Evolutionary conservation across 2,113 vertebrate species (phyloP).

Genomic region (Sinosuthora webbiana): DNA sequence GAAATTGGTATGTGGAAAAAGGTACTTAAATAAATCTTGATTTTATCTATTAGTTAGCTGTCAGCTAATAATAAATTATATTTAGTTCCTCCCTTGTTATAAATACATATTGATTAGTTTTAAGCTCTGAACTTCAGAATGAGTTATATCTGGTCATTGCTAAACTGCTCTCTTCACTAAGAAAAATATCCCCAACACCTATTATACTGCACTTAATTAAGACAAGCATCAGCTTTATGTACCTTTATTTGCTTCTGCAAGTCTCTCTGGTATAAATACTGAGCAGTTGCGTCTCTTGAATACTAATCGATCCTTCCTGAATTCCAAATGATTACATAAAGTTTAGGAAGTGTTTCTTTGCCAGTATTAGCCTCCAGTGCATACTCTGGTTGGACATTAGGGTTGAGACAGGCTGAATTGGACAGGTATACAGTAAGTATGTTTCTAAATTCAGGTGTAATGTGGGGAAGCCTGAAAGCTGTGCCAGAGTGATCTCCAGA

Average conservation of each 20-base stretch:
- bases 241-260: conserved; percentile 79
- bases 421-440: conserved; percentile 53
- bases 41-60: conserved; percentile 66
- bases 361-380: conserved; percentile 12
- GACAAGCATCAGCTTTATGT: conserved; percentile 78
- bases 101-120: conserved; percentile 84
- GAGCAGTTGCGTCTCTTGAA: conserved; percentile 73
- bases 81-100: conserved; percentile 64
- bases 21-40: conserved; percentile 44
- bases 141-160: conserved; percentile 76
- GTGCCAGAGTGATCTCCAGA: neutral
- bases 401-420: conserved; percentile 69
- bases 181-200: conserved; percentile 62
- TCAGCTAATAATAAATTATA: conserved; percentile 62
- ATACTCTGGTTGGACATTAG: conserved; percentile 48
- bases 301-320: conserved; percentile 83
- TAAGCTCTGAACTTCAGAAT: conserved; percentile 76
- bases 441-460: conserved; percentile 76
- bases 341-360: conserved; percentile 82
- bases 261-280: conserved; percentile 83
- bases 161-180: conserved; percentile 76
- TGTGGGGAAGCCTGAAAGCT: conserved; percentile 50
- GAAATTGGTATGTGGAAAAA: conserved; percentile 32
- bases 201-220: conserved; percentile 88
- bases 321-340: conserved; percentile 81